A percentile compares a stretch with the other conserved stretches of the same genome.
phyloP scores from a whole-genome alignment of 2,113 vertebrate species.

The Cyprinodon brontotheroides region DNA sequence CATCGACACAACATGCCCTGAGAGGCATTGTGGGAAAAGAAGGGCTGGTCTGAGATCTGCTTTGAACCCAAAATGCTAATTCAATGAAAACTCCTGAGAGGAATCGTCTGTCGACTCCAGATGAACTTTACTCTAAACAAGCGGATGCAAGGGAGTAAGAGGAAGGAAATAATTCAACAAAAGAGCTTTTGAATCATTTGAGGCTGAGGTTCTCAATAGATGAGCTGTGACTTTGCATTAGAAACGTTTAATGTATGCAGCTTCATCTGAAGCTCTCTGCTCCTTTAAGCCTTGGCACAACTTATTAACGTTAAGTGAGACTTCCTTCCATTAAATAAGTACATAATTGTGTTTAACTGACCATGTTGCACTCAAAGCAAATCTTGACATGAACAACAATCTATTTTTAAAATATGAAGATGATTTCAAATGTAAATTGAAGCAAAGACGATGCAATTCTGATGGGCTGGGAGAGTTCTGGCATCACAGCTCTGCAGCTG shows the following conservation, averaged over 20 bases:
- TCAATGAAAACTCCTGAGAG: slow-evolving; percentile 13
- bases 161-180: slow-evolving; percentile 21
- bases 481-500: neutral
- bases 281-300: neutral
- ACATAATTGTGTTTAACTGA: too few species aligned
- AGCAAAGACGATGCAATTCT: neutral
- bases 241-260: slow-evolving; percentile 12
- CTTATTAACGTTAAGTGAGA: neutral
- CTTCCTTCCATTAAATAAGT: too few species aligned
- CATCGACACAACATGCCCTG: slow-evolving; percentile 29
- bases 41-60: slow-evolving; percentile 22
- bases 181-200: slow-evolving; percentile 32
- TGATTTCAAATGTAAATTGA: neutral
- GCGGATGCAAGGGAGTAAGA: slow-evolving; percentile 20
- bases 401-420: too few species aligned
- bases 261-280: slow-evolving; percentile 3
- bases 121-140: slow-evolving; percentile 17
- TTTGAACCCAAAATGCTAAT: slow-evolving; percentile 36
- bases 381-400: neutral
- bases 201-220: slow-evolving; percentile 29
- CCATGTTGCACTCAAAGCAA: neutral
- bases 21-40: slow-evolving; percentile 57
- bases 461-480: neutral
- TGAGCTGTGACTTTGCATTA: slow-evolving; percentile 39
- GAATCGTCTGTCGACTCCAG: slow-evolving; percentile 15